Conservation (phyloP, 2,888 invertebrate genomes). For the Eupithecia exiguata region DNA sequence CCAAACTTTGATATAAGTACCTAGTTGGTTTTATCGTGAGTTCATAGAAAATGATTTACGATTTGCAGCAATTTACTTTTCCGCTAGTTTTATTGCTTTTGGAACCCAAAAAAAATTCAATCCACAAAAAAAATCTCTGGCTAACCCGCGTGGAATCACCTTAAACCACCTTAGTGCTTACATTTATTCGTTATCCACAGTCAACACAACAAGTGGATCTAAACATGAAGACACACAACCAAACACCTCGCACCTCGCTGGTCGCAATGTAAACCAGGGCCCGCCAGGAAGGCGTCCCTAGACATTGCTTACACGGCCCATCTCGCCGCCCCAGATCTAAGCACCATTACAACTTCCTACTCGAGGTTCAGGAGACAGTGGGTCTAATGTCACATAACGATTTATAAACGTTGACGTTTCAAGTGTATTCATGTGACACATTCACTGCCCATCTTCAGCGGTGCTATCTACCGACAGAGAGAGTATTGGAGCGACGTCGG, state of each 20-base stretch:
- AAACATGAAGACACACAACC: neutral
- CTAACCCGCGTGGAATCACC: no score
- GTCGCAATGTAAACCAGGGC: constrained; percentile 27
- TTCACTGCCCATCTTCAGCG: neutral
- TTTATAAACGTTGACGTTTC: neutral
- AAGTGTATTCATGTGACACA: neutral
- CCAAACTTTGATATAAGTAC: no score
- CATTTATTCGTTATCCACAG: no score
- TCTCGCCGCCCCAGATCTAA: constrained; percentile 61
- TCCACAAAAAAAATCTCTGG: no score
- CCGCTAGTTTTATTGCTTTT: no score
- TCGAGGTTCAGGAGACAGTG: constrained; percentile 23
- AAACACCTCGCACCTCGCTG: constrained; percentile 17
- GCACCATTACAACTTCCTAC: constrained; percentile 63
- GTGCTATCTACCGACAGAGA: no score
- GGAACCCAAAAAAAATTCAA: no score
- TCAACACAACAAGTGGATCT: neutral
- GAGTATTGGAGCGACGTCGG: no score
- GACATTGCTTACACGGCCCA: constrained; percentile 59
- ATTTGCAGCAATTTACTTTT: no score
- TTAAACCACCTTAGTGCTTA: no score
- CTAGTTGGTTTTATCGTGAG: no score
- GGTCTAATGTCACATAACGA: neutral
- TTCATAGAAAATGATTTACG: no score
- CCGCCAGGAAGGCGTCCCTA: constrained; percentile 65